phyloP scores from a whole-genome alignment of 1,140 invertebrate species.

The Nilaparvata lugens region DNA sequence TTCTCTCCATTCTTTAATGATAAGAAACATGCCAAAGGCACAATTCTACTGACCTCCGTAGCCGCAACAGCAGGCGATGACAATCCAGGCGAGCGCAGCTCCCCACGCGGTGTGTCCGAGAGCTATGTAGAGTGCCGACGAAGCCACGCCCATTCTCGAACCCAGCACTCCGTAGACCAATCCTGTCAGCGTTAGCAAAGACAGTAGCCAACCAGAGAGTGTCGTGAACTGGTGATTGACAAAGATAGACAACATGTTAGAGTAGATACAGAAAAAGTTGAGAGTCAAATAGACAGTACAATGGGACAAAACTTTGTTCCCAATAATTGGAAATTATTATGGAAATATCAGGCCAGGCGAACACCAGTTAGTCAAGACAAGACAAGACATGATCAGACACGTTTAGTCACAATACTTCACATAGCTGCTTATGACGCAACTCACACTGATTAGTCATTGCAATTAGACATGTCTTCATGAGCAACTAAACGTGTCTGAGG shows the following conservation, averaged over 20 bases:
- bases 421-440: too few species aligned
- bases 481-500: too few species aligned
- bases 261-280: too few species aligned
- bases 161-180: constrained; percentile 71
- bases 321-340: background rate
- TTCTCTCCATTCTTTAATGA: too few species aligned
- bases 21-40: constrained; percentile 13
- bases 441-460: too few species aligned
- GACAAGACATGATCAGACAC: too few species aligned
- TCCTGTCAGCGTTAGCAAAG: constrained; percentile 21
- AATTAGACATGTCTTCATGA: too few species aligned
- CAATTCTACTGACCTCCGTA: constrained; percentile 53
- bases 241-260: too few species aligned
- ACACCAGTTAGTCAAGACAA: too few species aligned
- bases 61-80: constrained; percentile 67
- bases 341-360: too few species aligned
- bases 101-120: constrained; percentile 63
- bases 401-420: too few species aligned
- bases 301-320: background rate
- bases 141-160: constrained; percentile 51
- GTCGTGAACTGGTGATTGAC: constrained; percentile 30
- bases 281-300: too few species aligned
- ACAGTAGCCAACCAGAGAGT: constrained; percentile 25
- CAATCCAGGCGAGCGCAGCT: constrained; percentile 65
- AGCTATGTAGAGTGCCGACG: constrained; percentile 43